Evolutionary conservation across 2,113 vertebrate genomes (phyloP).

Genomic region (Ellobius talpinus): DNA sequence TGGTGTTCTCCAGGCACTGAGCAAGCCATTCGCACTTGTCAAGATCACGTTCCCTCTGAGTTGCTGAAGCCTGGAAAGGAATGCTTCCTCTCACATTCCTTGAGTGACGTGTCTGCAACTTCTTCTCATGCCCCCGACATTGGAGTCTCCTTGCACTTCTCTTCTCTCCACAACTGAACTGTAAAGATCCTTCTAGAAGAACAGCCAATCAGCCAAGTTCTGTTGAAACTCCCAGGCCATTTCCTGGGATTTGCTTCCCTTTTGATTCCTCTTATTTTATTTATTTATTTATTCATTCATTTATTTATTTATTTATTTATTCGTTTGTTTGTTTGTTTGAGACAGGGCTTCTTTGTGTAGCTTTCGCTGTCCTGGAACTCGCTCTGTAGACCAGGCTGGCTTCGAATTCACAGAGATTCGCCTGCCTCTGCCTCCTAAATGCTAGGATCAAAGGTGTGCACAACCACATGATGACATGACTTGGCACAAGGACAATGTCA

Average conservation of each 20-base stretch:
- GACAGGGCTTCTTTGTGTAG: no score
- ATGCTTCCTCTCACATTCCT: neutral
- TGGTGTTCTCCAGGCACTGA: constrained; percentile 26
- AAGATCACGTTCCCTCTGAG: neutral
- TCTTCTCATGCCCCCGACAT: accelerated
- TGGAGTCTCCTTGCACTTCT: neutral
- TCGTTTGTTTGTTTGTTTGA: no score
- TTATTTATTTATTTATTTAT: no score
- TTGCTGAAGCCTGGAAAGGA: neutral
- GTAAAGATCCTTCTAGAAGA: accelerated
- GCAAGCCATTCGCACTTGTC: constrained; percentile 74
- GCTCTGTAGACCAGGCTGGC: no score
- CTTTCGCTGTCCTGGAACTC: no score
- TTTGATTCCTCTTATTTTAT: neutral
- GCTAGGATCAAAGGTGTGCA: no score
- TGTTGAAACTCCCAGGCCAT: accelerated
- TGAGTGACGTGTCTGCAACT: accelerated
- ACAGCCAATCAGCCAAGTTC: neutral
- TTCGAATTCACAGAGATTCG: no score
- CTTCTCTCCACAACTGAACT: accelerated
- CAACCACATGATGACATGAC: no score
- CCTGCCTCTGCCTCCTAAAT: no score
- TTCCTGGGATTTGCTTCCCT: neutral
- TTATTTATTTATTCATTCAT: no score
- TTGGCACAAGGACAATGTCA: no score